Percentiles rank a stretch among this genome's conserved stretches.
phyloP scores from a whole-genome alignment of 2,888 invertebrate genomes.

The Synergus gifuensis region DNA sequence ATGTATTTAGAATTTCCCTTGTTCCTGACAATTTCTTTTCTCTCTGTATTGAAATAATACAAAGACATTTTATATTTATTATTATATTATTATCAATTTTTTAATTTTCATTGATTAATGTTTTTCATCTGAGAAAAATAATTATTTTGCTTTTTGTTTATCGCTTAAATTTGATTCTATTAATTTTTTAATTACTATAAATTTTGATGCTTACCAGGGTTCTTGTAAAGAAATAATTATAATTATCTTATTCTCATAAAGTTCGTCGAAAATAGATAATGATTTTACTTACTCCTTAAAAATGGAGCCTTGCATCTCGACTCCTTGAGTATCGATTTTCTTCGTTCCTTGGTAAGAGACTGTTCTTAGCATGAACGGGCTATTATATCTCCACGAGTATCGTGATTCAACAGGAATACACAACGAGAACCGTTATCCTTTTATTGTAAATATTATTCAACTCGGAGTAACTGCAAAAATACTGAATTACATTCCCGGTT shows the following conservation, averaged over 20 bases:
- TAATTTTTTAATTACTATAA: background rate
- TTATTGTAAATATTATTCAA: background rate
- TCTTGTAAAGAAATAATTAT: background rate
- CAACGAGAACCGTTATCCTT: background rate
- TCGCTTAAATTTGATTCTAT: background rate
- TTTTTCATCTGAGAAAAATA: background rate
- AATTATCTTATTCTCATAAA: background rate
- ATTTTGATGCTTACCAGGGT: background rate
- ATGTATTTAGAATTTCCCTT: conserved; percentile 21
- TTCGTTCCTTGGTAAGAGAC: conserved; percentile 20
- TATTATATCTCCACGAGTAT: conserved; percentile 14
- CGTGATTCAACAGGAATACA: conserved; percentile 17
- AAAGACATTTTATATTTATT: too few species aligned
- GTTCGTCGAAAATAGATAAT: background rate
- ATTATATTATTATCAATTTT: too few species aligned
- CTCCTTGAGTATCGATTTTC: conserved; percentile 25
- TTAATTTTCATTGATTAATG: too few species aligned
- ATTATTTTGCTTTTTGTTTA: background rate
- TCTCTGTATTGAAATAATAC: background rate
- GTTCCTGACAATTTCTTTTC: background rate
- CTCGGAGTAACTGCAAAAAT: background rate
- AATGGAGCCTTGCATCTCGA: conserved; percentile 24
- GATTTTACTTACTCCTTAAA: background rate
- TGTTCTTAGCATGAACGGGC: conserved; percentile 16
- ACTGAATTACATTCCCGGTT: background rate